These are phyloP conservation scores for Sitobion miscanthi DNA, from an alignment of 1,140 invertebrate genomes.

Conservation along the genomic window DNA sequence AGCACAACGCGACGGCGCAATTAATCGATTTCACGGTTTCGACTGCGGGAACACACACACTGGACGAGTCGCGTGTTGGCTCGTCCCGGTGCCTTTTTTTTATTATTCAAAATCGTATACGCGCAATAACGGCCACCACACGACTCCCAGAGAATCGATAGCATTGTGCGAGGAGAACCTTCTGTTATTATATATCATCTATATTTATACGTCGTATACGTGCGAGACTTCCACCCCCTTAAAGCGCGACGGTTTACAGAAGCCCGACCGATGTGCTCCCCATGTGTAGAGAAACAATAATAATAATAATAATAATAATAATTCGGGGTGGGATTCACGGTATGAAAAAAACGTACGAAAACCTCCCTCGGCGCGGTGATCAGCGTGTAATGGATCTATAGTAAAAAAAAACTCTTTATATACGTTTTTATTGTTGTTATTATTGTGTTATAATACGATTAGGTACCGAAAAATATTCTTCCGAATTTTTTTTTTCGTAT, in stretches of 20 bases:
- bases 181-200: slow-evolving; percentile 18
- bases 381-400: slow-evolving; percentile 44
- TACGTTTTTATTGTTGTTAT: not conserved
- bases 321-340: slow-evolving; percentile 20
- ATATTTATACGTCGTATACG: not conserved
- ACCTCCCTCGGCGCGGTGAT: slow-evolving; percentile 27
- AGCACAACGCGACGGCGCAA: not conserved
- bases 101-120: slow-evolving; percentile 24
- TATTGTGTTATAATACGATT: not conserved
- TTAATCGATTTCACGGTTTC: slow-evolving; percentile 53
- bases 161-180: not conserved
- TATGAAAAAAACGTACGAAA: slow-evolving; percentile 30
- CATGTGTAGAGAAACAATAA: slow-evolving; percentile 41
- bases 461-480: not conserved
- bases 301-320: not conserved
- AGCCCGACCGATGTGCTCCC: slow-evolving; percentile 7
- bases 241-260: not conserved
- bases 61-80: not conserved
- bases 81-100: not conserved
- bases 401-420: not conserved
- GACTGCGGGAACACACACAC: not conserved
- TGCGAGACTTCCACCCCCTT: not conserved
- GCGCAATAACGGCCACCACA: slow-evolving; percentile 17
- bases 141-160: slow-evolving; percentile 22
- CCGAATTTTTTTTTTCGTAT: not conserved